Percentiles rank a stretch among this genome's conserved stretches.
These are phyloP conservation scores for Tringa solitaria DNA, from an alignment of 2,113 vertebrate genomes.

Conservation along the genomic window DNA sequence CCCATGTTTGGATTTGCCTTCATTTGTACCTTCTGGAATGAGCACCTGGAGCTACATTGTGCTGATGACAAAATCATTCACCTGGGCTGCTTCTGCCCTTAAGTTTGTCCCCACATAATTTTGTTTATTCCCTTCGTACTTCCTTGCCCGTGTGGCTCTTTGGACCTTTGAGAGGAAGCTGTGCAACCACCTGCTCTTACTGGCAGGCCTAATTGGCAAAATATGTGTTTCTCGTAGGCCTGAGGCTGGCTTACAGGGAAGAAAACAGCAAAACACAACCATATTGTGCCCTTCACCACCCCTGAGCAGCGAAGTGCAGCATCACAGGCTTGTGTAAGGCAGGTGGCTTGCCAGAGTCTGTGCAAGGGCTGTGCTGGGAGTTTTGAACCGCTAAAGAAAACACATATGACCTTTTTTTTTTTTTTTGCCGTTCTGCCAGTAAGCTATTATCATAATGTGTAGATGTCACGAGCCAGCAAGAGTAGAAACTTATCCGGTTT, in stretches of 20 bases:
- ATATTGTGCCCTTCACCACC: background rate
- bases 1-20: background rate
- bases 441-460: background rate
- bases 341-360: background rate
- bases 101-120: background rate
- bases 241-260: background rate
- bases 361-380: accelerated
- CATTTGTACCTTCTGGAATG: background rate
- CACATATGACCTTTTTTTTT: background rate
- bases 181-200: slow-evolving; percentile 29
- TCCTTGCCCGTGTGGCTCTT: background rate
- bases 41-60: background rate
- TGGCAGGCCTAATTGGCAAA: background rate
- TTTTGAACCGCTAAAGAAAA: background rate
- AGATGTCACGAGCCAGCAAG: background rate
- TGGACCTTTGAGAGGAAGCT: slow-evolving; percentile 36
- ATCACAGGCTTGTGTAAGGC: background rate
- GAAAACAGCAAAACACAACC: background rate
- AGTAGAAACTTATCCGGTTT: background rate
- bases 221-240: background rate
- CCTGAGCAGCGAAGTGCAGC: background rate
- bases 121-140: background rate
- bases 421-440: background rate
- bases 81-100: background rate
- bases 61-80: background rate